Percentiles rank a stretch among this genome's conserved stretches.
These are phyloP conservation scores for Pachydiplax longipennis DNA, from an alignment of 2,888 invertebrate species.

Conservation along the genomic window DNA sequence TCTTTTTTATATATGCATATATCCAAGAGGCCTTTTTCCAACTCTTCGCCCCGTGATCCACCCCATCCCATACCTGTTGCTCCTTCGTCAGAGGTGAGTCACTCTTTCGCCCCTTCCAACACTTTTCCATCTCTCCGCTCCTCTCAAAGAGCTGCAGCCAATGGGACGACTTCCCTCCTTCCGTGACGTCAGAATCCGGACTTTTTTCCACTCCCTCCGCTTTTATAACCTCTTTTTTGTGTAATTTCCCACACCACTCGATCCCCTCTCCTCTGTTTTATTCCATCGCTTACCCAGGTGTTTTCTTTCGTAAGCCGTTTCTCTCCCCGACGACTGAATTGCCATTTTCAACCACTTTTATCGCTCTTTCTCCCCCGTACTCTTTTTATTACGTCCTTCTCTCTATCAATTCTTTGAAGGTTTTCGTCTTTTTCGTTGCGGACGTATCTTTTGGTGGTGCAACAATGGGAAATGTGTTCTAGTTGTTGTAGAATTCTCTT, in stretches of 20 bases:
- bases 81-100: conserved; percentile 36
- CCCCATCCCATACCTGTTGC: not conserved
- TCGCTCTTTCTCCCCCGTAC: not conserved
- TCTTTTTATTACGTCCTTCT: not conserved
- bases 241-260: not conserved
- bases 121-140: not conserved
- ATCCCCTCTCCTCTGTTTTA: not conserved
- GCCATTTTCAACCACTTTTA: not conserved
- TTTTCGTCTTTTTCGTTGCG: no score
- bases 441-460: no score
- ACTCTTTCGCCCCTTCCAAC: not conserved
- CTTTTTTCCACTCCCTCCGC: not conserved
- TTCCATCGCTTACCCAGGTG: not conserved
- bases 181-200: conserved; percentile 23
- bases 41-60: not conserved
- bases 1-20: not conserved
- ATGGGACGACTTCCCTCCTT: conserved; percentile 18
- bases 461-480: not conserved
- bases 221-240: not conserved
- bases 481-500: not conserved
- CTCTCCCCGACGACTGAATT: not conserved
- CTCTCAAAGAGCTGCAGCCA: not conserved
- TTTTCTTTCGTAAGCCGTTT: not conserved
- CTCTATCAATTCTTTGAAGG: not conserved
- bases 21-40: not conserved